These are phyloP conservation scores for Andrena trimmerana DNA, from an alignment of 2,888 invertebrate genomes.

Conservation along the genomic window DNA sequence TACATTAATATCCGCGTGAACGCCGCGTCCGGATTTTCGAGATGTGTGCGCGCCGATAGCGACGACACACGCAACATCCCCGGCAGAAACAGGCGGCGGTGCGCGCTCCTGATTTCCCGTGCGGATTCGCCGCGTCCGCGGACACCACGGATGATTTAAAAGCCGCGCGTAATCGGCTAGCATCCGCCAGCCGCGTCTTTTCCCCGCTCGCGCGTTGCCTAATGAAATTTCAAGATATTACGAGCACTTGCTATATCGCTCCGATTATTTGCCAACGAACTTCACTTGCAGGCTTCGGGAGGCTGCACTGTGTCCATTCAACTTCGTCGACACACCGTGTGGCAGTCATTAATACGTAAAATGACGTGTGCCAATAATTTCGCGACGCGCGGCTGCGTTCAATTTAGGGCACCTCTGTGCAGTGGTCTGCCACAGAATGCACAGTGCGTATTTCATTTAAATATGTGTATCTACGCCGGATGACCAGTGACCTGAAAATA, in stretches of 20 bases:
- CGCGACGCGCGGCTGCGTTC: no score
- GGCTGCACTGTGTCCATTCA: no score
- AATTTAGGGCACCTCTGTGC: no score
- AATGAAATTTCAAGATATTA: constrained; percentile 3
- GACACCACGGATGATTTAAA: constrained; percentile 36
- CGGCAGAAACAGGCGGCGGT: constrained; percentile 38
- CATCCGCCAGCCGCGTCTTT: background rate
- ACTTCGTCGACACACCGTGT: no score
- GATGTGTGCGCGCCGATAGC: constrained; percentile 41
- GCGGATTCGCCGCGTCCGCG: constrained; percentile 38
- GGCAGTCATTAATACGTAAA: no score
- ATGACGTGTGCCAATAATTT: no score
- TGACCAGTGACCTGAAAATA: no score
- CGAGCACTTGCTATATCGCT: background rate
- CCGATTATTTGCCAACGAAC: background rate
- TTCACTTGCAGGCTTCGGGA: background rate
- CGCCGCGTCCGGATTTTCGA: constrained; percentile 49
- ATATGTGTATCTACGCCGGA: no score
- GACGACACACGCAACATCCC: constrained; percentile 43
- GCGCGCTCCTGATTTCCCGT: constrained; percentile 51
- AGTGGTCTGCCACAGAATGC: no score
- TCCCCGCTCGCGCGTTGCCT: background rate
- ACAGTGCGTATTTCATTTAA: no score
- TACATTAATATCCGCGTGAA: constrained; percentile 66
- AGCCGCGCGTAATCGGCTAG: constrained; percentile 20